Conservation (phyloP, 1,140 invertebrate species). For the Zaprionus taronus region DNA sequence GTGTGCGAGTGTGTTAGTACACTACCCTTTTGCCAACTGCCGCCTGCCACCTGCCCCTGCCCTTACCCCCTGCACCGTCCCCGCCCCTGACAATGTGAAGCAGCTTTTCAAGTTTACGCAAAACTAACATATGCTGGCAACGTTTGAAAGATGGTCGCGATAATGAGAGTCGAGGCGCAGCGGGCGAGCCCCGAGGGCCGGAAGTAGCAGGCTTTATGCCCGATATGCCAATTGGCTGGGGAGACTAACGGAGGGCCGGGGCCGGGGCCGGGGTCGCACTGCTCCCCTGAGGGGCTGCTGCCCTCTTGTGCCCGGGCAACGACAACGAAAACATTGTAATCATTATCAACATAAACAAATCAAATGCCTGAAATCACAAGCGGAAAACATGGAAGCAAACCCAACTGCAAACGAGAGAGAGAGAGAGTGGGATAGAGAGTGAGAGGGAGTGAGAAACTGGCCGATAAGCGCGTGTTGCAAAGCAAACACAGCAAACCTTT, state of each 20-base stretch:
- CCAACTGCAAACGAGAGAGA: conserved; percentile 23
- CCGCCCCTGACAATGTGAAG: conserved; percentile 42
- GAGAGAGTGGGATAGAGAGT: not conserved
- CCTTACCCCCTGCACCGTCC: not conserved
- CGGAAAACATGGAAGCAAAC: conserved; percentile 15
- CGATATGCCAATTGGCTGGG: conserved; percentile 9
- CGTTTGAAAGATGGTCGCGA: conserved; percentile 74
- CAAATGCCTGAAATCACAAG: conserved; percentile 52
- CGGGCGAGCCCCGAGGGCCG: not conserved
- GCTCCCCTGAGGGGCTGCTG: not conserved
- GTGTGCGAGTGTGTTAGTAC: conserved; percentile 14
- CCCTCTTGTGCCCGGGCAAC: not conserved
- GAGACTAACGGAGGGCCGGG: not conserved
- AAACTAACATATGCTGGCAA: conserved; percentile 77
- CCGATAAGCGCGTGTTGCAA: conserved; percentile 21
- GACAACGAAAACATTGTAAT: conserved; percentile 71
- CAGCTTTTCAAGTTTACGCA: conserved; percentile 77
- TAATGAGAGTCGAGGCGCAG: conserved; percentile 50
- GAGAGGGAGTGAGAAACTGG: not conserved
- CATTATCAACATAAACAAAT: conserved; percentile 80
- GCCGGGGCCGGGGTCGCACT: not conserved
- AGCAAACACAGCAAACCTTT: conserved; percentile 6
- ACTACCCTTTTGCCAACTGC: conserved; percentile 10
- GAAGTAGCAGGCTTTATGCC: conserved; percentile 4
- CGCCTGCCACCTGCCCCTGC: too few species aligned